These are phyloP conservation scores for Tragelaphus buxtoni DNA, from an alignment of 2,113 vertebrate species.

Conservation along the genomic window DNA sequence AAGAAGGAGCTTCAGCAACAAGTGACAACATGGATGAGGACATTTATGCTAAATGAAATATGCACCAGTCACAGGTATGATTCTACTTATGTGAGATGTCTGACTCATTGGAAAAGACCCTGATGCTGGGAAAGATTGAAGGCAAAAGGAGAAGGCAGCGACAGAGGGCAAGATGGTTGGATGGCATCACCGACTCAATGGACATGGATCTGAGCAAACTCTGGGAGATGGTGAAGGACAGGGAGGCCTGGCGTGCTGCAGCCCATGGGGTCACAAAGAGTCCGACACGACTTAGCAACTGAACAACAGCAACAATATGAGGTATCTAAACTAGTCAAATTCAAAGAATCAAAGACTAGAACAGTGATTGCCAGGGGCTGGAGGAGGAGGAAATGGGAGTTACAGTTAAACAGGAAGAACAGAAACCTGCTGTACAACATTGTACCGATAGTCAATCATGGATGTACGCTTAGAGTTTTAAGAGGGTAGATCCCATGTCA, in stretches of 20 bases:
- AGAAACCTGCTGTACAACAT: not conserved
- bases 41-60: not conserved
- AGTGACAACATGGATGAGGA: not conserved
- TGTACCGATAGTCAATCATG: not conserved
- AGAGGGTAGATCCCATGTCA: not conserved
- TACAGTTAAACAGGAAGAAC: not conserved
- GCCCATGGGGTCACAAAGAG: not conserved
- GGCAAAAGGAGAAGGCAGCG: not conserved
- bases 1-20: not conserved
- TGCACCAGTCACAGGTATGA: not conserved
- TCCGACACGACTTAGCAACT: rapidly evolving
- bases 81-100: not conserved
- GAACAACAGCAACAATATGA: not conserved
- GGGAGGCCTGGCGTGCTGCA: not conserved
- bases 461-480: not conserved
- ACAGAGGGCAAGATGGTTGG: not conserved
- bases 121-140: not conserved
- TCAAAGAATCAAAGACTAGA: not conserved
- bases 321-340: not conserved
- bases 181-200: not conserved
- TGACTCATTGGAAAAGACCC: not conserved
- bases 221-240: not conserved
- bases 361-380: not conserved
- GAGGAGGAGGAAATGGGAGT: not conserved
- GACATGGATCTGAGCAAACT: not conserved